Conservation (phyloP, 1,140 invertebrate genomes). For the Pachyrhynchus sulphureomaculatus region DNA sequence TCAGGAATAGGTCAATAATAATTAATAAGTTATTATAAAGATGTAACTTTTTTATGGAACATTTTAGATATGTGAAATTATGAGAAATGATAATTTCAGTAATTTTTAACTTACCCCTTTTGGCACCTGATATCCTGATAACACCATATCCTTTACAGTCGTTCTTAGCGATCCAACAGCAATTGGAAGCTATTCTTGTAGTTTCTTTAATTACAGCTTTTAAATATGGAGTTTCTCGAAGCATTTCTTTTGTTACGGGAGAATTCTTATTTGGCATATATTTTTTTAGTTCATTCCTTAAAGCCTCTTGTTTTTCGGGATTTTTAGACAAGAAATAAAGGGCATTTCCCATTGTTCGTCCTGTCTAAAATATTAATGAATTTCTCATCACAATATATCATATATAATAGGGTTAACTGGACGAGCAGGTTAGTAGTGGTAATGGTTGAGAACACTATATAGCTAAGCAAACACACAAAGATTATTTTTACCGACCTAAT, state of each 20-base stretch:
- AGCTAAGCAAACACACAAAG: too few relatives aligned
- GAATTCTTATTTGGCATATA: constrained; percentile 39
- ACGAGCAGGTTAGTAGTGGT: too few relatives aligned
- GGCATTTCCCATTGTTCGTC: constrained; percentile 31
- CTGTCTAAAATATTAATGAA: too few relatives aligned
- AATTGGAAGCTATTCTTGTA: constrained; percentile 58
- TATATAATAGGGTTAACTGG: too few relatives aligned
- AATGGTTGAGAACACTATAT: too few relatives aligned
- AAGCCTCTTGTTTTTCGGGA: constrained; percentile 36
- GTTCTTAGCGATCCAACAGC: constrained; percentile 54
- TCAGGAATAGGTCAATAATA: too few relatives aligned
- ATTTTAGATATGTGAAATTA: too few relatives aligned
- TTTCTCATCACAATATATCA: too few relatives aligned
- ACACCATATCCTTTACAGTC: constrained; percentile 56
- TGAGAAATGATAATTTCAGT: too few relatives aligned
- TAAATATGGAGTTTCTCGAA: constrained; percentile 61
- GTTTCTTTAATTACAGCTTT: constrained; percentile 68
- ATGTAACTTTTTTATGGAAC: too few relatives aligned
- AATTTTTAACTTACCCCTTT: constrained; percentile 61
- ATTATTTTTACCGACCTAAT: too few relatives aligned
- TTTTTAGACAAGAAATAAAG: constrained; percentile 42
- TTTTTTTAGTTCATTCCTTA: constrained; percentile 36
- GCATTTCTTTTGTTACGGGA: constrained; percentile 47
- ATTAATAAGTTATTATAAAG: too few relatives aligned
- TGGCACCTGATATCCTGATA: constrained; percentile 61